A percentile compares a stretch with the other conserved stretches of the same genome.
These are phyloP conservation scores for Sesia apiformis DNA, from an alignment of 2,888 invertebrate species.

Conservation along the genomic window DNA sequence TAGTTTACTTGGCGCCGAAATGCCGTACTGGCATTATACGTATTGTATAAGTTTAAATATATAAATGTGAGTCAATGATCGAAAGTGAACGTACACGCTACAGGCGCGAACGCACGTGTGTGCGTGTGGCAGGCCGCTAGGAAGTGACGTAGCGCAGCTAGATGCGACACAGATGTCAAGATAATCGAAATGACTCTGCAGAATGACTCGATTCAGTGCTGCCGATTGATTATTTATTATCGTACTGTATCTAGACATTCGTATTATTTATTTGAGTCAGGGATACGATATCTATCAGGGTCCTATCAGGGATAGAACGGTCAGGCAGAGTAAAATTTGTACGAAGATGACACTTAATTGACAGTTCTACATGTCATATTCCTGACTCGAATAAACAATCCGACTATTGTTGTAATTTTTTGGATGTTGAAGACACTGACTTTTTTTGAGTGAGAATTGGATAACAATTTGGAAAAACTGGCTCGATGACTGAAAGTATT, in stretches of 20 bases:
- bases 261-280: too few species aligned
- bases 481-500: too few species aligned
- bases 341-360: too few species aligned
- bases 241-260: neutral
- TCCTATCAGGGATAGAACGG: too few species aligned
- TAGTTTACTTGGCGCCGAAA: neutral
- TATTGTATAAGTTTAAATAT: neutral
- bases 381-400: too few species aligned
- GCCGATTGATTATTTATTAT: neutral
- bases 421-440: too few species aligned
- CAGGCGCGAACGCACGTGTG: conserved; percentile 18
- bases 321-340: too few species aligned
- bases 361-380: too few species aligned
- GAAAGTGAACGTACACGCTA: conserved; percentile 47
- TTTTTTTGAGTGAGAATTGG: too few species aligned
- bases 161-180: neutral
- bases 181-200: neutral
- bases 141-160: neutral
- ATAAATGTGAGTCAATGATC: conserved; percentile 23
- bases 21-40: neutral
- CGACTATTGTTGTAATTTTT: too few species aligned
- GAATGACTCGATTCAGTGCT: neutral
- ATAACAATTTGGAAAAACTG: too few species aligned
- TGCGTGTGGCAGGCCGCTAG: conserved; percentile 13
- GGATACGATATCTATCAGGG: too few species aligned